A percentile compares a stretch with the other conserved stretches of the same genome.
These are phyloP conservation scores for Centrocercus urophasianus DNA, from an alignment of 2,113 vertebrate species.

Conservation along the genomic window DNA sequence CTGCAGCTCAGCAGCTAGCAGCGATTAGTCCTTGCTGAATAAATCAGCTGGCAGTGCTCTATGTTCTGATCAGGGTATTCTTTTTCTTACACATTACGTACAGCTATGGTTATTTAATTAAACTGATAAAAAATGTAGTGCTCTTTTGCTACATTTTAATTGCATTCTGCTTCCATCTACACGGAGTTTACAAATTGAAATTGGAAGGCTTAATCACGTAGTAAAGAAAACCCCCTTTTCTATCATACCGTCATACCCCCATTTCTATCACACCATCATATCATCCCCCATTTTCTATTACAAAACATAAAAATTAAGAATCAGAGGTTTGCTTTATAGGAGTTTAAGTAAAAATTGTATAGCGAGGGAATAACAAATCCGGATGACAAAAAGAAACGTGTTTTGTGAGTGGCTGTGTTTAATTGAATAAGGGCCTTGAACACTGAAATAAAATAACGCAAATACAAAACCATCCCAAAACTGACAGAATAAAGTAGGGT, in stretches of 20 bases:
- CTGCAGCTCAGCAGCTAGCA: background rate
- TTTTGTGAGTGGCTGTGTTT: background rate
- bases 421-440: background rate
- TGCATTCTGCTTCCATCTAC: background rate
- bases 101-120: background rate
- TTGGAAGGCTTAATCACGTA: background rate
- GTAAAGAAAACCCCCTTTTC: background rate
- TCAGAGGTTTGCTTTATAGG: background rate
- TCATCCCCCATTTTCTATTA: background rate
- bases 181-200: background rate
- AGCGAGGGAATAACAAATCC: background rate
- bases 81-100: background rate
- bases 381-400: background rate
- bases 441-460: background rate
- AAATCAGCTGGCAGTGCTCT: background rate
- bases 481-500: background rate
- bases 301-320: background rate
- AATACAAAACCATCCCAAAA: background rate
- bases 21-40: constrained; percentile 18
- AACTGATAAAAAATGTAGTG: background rate
- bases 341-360: background rate
- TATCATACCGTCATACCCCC: too few species aligned
- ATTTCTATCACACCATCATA: too few species aligned
- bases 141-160: constrained; percentile 5
- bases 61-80: background rate